phyloP scores from a whole-genome alignment of 2,888 invertebrate genomes.

The Acanthosepion lycidas region DNA sequence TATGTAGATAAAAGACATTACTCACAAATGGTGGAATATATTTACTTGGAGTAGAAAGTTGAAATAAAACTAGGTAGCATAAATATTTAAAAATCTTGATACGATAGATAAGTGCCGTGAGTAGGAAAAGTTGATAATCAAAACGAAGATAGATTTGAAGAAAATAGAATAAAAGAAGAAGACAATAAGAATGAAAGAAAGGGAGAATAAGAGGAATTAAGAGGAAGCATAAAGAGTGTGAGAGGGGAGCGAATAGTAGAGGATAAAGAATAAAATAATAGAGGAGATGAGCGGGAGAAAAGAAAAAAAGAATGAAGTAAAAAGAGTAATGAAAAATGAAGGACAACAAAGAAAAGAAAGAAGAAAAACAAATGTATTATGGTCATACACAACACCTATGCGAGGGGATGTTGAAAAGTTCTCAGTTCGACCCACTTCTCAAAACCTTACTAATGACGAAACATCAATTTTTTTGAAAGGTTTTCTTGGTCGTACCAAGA shows the following conservation, averaged over 20 bases:
- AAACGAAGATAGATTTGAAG: background rate
- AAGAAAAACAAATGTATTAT: background rate
- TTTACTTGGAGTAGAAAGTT: background rate
- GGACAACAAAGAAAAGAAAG: background rate
- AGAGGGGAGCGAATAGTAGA: background rate
- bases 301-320: background rate
- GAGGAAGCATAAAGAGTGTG: background rate
- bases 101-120: background rate
- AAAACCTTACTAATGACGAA: too few species aligned
- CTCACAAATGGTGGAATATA: background rate
- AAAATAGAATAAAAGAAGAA: background rate
- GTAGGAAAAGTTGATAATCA: background rate
- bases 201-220: background rate
- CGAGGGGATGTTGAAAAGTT: too few species aligned
- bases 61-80: background rate
- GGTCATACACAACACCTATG: too few species aligned
- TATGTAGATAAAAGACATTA: conserved; percentile 7
- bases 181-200: background rate
- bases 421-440: too few species aligned
- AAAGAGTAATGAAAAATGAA: background rate
- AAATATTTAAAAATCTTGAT: background rate
- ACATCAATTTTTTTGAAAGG: too few species aligned
- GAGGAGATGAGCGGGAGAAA: background rate
- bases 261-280: background rate
- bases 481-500: too few species aligned